Percentiles rank a stretch among this genome's conserved stretches.
Conservation (phyloP, 2,113 vertebrate species). For the Poeciliopsis turrubarensis region DNA sequence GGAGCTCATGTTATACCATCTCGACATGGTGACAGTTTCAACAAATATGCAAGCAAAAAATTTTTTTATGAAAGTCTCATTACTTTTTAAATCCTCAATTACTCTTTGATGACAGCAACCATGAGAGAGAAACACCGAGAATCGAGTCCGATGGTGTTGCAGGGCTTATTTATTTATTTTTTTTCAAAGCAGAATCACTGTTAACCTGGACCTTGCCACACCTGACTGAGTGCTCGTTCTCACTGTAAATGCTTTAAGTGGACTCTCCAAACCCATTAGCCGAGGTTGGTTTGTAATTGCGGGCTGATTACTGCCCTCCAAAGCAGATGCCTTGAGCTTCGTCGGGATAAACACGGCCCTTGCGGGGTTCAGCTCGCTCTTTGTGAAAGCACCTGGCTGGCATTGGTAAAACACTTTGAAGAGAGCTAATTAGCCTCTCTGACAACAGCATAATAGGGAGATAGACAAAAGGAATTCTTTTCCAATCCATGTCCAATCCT, state of each 20-base stretch:
- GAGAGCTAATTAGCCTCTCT: conserved; percentile 64
- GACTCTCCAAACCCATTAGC: conserved; percentile 76
- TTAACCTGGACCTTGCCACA: conserved; percentile 32
- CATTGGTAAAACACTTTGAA: conserved; percentile 56
- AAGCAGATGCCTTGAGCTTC: conserved; percentile 42
- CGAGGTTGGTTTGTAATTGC: conserved; percentile 62
- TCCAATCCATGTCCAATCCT: conserved; percentile 39
- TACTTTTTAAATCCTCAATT: neutral
- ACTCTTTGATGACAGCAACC: neutral
- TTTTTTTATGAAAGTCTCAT: too few relatives aligned
- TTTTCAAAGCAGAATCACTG: conserved; percentile 15
- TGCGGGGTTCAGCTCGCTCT: conserved; percentile 28
- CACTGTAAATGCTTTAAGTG: conserved; percentile 50
- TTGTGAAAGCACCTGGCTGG: conserved; percentile 53
- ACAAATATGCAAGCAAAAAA: too few relatives aligned
- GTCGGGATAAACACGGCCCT: conserved; percentile 41
- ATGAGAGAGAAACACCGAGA: neutral
- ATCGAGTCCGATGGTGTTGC: conserved; percentile 4
- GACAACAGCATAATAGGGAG: conserved; percentile 45
- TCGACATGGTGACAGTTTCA: too few relatives aligned
- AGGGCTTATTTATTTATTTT: conserved; percentile 19
- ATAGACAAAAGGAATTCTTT: conserved; percentile 51
- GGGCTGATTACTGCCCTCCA: conserved; percentile 60
- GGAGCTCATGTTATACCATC: too few relatives aligned
- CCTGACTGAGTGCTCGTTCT: conserved; percentile 11